Evolutionary conservation across 2,797 vertebrate species (phyloP).

Genomic region (Spinibarbus caldwelli): DNA sequence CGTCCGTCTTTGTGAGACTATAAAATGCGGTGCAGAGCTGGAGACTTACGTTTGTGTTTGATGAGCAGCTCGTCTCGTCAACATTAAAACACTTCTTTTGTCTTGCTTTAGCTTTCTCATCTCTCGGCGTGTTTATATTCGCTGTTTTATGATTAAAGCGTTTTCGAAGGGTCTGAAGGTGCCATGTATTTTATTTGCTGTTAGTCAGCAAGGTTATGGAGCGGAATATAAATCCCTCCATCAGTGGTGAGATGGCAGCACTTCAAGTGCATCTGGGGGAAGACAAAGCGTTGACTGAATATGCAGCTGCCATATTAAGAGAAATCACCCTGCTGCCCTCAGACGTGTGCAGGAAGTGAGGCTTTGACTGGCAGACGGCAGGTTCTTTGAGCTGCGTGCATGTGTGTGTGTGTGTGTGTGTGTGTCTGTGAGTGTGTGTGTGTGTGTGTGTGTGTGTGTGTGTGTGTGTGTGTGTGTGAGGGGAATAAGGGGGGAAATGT

Average conservation of each 20-base stretch:
- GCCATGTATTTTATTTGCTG: constrained; percentile 60
- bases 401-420: too few species aligned
- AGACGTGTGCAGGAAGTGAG: constrained; percentile 18
- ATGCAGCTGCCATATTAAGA: constrained; percentile 45
- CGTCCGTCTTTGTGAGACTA: constrained; percentile 10
- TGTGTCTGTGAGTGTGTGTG: too few species aligned
- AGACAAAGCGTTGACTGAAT: constrained; percentile 22
- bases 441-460: too few species aligned
- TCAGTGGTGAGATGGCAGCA: constrained; percentile 46
- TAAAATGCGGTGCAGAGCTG: background rate
- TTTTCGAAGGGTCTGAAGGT: constrained; percentile 46
- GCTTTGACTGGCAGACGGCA: constrained; percentile 8
- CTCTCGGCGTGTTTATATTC: constrained; percentile 59
- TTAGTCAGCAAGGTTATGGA: constrained; percentile 63
- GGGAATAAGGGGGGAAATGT: constrained; percentile 32
- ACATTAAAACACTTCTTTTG: background rate
- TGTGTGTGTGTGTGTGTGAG: background rate
- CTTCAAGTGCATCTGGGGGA: constrained; percentile 29
- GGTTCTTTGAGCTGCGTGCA: background rate
- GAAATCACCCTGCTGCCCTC: constrained; percentile 17
- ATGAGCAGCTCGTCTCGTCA: background rate
- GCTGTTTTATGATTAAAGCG: constrained; percentile 44
- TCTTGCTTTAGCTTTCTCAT: constrained; percentile 13
- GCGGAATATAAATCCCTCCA: constrained; percentile 57
- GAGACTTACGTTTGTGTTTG: constrained; percentile 7